Conservation (phyloP, 1,140 invertebrate genomes). For the Holcopasites calliopsidis region DNA sequence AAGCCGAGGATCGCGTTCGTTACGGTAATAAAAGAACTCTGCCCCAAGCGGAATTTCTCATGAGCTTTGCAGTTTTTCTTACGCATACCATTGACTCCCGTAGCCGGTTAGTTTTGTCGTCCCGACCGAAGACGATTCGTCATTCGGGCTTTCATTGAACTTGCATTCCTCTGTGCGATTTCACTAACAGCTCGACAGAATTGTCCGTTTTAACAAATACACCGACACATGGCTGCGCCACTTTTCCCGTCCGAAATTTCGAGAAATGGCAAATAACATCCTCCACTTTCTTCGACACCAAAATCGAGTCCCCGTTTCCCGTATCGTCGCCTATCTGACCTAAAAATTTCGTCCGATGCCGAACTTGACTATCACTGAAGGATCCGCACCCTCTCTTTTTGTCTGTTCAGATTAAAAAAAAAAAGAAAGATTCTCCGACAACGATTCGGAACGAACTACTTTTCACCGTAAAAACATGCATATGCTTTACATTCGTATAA, state of each 20-base stretch:
- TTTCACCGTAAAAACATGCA: not conserved
- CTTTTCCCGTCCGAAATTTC: not conserved
- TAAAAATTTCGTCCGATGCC: not conserved
- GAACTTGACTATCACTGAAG: not conserved
- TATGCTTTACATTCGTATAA: not conserved
- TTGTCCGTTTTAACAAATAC: too few species aligned
- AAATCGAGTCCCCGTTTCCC: not conserved
- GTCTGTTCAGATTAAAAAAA: not conserved
- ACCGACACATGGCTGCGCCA: too few species aligned
- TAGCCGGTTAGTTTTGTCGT: not conserved
- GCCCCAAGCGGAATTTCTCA: not conserved
- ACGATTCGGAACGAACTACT: not conserved
- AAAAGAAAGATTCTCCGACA: not conserved
- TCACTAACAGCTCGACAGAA: too few species aligned
- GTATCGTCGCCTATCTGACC: not conserved
- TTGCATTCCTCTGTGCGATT: not conserved
- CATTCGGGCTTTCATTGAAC: not conserved
- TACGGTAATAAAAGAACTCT: too few species aligned
- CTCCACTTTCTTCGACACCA: not conserved
- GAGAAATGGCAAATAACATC: not conserved
- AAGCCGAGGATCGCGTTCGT: too few species aligned
- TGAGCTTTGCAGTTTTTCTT: conserved; percentile 1
- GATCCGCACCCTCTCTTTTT: not conserved
- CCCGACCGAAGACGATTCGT: not conserved
- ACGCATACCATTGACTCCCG: not conserved